Evolutionary conservation across 2,888 invertebrate genomes (phyloP).

Genomic region (Azorinus chamasolen): DNA sequence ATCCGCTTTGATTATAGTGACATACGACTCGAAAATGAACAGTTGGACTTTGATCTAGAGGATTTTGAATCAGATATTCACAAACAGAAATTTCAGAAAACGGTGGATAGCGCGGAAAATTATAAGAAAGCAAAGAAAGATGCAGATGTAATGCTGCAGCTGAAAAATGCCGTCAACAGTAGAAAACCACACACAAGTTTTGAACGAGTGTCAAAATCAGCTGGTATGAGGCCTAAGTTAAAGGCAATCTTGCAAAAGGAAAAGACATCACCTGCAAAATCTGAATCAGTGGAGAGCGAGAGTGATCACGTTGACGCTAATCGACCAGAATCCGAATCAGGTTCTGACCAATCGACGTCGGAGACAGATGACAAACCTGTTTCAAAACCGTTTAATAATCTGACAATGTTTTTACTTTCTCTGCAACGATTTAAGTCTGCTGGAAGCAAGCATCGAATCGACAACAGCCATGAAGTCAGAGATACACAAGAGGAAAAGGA

Average conservation of each 20-base stretch:
- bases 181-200: conserved; percentile 51
- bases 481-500: too few relatives aligned
- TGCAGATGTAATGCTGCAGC: conserved; percentile 59
- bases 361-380: too few relatives aligned
- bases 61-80: conserved; percentile 42
- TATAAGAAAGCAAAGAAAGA: conserved; percentile 57
- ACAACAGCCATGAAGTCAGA: neutral
- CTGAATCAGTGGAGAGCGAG: neutral
- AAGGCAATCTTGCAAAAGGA: neutral
- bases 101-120: conserved; percentile 55
- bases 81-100: conserved; percentile 44
- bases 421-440: conserved; percentile 40
- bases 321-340: too few relatives aligned
- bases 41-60: conserved; percentile 53
- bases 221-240: neutral
- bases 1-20: conserved; percentile 66
- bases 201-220: conserved; percentile 38
- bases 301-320: too few relatives aligned
- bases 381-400: conserved; percentile 33
- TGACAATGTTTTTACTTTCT: conserved; percentile 58
- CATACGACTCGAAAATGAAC: conserved; percentile 63
- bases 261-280: neutral
- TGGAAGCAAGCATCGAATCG: neutral
- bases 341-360: too few relatives aligned
- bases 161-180: conserved; percentile 63